Evolutionary conservation across 2,888 invertebrate genomes (phyloP), one percentile per base, ranked within the genome.

Genomic region (Athetis lepigone): DNA sequence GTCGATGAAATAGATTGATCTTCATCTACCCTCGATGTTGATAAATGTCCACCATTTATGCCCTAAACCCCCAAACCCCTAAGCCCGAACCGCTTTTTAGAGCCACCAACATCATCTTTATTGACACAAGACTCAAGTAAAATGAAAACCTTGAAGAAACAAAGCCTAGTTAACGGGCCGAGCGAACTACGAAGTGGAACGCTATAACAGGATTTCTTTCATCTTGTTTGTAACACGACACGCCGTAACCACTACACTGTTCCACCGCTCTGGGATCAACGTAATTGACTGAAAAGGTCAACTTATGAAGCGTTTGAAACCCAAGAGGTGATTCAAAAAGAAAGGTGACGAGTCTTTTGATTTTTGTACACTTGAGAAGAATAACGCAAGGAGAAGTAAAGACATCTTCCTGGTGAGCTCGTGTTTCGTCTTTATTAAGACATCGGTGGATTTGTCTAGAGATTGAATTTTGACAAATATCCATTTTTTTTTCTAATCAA

Each of bases 161-260:
- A 73, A 66, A 64, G 62, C 57, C 43, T 58, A 56, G 33, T 50
- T 72, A 68, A 68, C 68, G 69, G 72, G 13, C 40, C 27, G 50
- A 73, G 70, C 67, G 65, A 46, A 55, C 70, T 68, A 60, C 63
- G 60, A 72, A 77, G 65, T 77, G 64, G 80, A 68, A 68, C 71
- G 64, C 70, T 43, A 43, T 86, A 87, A 88, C 85, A 81, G 85
- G 88, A 87, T 89, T 88, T 79, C 72, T 84, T 84, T 85, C 82
- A 87, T 87, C 85, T 88, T 79, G 87, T 86, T 87, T 83, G 80
- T 80, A 68, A 80, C 71, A 74, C 72, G 58, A 77, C 58, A 42
- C 59, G 46, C 36, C 21, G n/a, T n/a, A 45, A 46, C n/a, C n/a
- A 49, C 45, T 23, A 45, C 46, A 52, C 27, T 2, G 8, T 6